phyloP scores from a whole-genome alignment of 1,140 invertebrate genomes.

The Steinernema khuongi region DNA sequence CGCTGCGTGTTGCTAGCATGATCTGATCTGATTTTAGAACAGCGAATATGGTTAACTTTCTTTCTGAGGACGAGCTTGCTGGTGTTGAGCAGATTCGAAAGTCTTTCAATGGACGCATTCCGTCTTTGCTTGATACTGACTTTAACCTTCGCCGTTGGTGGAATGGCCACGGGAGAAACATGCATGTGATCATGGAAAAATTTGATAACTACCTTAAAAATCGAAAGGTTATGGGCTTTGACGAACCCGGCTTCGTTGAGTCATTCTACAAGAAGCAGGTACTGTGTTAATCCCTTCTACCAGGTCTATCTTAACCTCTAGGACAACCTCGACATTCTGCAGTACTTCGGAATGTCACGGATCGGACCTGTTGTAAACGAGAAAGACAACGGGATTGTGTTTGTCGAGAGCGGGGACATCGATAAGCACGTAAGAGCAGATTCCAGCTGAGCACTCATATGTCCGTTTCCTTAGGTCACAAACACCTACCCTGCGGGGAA shows the following conservation, averaged over 20 bases:
- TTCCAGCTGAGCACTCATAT: background rate
- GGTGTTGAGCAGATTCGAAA: conserved; percentile 24
- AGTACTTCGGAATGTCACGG: conserved; percentile 29
- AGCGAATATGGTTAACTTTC: background rate
- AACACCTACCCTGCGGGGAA: conserved; percentile 20
- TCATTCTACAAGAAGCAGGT: conserved; percentile 23
- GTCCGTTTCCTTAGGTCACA: conserved; percentile 11
- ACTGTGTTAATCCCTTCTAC: background rate
- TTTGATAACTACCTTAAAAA: conserved; percentile 25
- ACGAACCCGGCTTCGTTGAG: conserved; percentile 23
- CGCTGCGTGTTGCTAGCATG: too few species aligned
- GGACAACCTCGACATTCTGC: conserved; percentile 21
- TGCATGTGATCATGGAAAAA: conserved; percentile 19
- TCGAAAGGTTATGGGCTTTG: conserved; percentile 22
- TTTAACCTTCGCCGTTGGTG: conserved; percentile 31
- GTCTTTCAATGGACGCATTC: conserved; percentile 22
- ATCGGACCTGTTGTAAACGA: background rate
- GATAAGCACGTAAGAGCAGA: conserved; percentile 21
- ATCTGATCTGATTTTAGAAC: too few species aligned
- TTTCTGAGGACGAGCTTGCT: conserved; percentile 18
- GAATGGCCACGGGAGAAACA: conserved; percentile 24
- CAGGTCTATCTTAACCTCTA: background rate
- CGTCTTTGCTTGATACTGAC: conserved; percentile 22
- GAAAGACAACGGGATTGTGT: conserved; percentile 23
- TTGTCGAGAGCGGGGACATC: conserved; percentile 27